Evolutionary conservation across 2,888 invertebrate species (phyloP).

Genomic region (Apotomis betuletana): DNA sequence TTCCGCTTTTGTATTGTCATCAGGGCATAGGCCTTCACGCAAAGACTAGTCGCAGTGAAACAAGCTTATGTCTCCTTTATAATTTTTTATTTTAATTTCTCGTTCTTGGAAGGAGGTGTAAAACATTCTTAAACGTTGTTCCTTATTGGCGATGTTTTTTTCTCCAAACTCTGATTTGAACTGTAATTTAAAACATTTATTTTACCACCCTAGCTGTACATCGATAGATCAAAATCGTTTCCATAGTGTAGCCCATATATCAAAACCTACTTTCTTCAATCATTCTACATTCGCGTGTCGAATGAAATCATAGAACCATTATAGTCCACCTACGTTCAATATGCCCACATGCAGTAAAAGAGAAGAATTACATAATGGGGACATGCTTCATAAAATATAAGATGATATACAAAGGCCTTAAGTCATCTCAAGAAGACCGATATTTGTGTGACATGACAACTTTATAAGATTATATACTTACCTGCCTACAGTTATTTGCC

Average conservation of each 20-base stretch:
- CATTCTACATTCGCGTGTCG: constrained; percentile 30
- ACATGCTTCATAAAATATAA: constrained; percentile 16
- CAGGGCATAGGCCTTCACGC: too few species aligned
- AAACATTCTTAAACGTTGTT: too few species aligned
- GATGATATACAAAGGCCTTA: neutral
- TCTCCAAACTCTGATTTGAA: too few species aligned
- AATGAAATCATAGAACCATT: constrained; percentile 21
- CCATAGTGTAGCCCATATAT: neutral
- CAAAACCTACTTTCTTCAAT: constrained; percentile 36
- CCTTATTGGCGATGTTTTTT: too few species aligned
- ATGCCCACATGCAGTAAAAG: constrained; percentile 36
- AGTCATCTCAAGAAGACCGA: constrained; percentile 1
- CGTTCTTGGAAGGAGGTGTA: too few species aligned
- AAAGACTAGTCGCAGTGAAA: too few species aligned
- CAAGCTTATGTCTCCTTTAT: too few species aligned
- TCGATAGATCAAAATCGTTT: constrained; percentile 1
- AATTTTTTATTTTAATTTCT: too few species aligned
- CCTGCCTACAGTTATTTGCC: neutral
- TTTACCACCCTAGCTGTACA: neutral
- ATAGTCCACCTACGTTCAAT: constrained; percentile 36
- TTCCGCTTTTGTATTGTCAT: too few species aligned
- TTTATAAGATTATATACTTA: neutral
- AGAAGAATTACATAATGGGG: constrained; percentile 34
- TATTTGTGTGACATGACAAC: constrained; percentile 1
- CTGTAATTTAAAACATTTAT: too few species aligned